Conservation (phyloP, 2,113 vertebrate species). For the Proterorhinus semilunaris region DNA sequence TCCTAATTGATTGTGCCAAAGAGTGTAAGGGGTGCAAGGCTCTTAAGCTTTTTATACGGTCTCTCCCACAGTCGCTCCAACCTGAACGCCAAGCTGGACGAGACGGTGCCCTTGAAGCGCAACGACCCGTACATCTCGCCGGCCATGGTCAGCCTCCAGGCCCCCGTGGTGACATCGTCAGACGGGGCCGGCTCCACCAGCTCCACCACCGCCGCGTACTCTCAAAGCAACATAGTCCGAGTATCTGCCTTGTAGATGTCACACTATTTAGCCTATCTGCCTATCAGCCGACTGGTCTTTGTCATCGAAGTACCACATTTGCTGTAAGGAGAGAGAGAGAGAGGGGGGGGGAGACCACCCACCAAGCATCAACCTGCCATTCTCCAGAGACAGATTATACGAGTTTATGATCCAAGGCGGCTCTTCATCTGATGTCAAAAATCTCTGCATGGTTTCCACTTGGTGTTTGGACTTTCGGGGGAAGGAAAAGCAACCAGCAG, state of each 20-base stretch:
- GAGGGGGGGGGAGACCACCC: conserved; percentile 65
- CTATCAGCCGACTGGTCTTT: conserved; percentile 52
- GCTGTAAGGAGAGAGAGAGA: conserved; percentile 65
- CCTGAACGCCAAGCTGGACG: conserved; percentile 95
- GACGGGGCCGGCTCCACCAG: conserved; percentile 86
- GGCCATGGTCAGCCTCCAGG: conserved; percentile 95
- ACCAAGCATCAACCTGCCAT: conserved; percentile 74
- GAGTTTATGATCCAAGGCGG: conserved; percentile 40
- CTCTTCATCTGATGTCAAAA: conserved; percentile 70
- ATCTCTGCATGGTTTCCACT: conserved; percentile 67
- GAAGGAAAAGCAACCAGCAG: conserved; percentile 54
- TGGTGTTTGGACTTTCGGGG: conserved; percentile 49
- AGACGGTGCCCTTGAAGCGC: conserved; percentile 93
- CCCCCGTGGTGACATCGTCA: conserved; percentile 86
- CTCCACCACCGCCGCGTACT: conserved; percentile 80
- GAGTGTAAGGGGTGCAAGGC: conserved; percentile 12
- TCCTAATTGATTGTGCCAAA: neutral
- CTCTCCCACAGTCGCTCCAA: conserved; percentile 86
- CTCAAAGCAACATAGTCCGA: conserved; percentile 95
- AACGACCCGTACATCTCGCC: conserved; percentile 92
- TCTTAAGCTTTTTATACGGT: conserved; percentile 17
- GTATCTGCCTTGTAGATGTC: conserved; percentile 94
- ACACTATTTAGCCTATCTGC: conserved; percentile 36
- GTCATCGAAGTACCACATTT: conserved; percentile 51
- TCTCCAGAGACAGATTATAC: conserved; percentile 67